phyloP scores from a whole-genome alignment of 92 coral and sea anemone genomes.

The Palythoa heliodiscus region DNA sequence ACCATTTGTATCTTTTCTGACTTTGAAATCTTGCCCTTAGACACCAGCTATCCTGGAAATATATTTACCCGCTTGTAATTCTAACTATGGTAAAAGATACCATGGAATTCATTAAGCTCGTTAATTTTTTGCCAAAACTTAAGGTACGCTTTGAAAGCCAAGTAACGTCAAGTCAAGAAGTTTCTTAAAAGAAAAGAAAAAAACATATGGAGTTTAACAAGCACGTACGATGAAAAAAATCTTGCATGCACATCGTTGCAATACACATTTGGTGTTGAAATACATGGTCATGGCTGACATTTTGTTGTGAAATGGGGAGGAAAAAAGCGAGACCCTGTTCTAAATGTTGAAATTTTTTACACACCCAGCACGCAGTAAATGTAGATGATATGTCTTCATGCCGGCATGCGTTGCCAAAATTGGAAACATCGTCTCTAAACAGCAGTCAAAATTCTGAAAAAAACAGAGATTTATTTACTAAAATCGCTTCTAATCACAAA shows the following conservation, averaged over 20 bases:
- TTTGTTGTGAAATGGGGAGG: neutral
- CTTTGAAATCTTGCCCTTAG: neutral
- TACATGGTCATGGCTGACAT: neutral
- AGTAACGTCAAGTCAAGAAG: neutral
- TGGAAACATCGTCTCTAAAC: conserved; percentile 9
- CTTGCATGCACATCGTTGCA: neutral
- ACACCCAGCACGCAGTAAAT: neutral
- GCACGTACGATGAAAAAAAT: neutral
- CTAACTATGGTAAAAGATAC: neutral
- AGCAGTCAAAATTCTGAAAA: conserved; percentile 40
- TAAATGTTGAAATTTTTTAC: neutral
- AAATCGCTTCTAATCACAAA: conserved; percentile 46
- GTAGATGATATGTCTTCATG: too few species aligned
- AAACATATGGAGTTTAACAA: neutral
- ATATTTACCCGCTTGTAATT: too few species aligned
- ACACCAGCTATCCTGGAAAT: neutral
- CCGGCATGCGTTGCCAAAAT: neutral
- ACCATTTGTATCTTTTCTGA: neutral
- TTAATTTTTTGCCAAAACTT: neutral
- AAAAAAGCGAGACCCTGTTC: neutral
- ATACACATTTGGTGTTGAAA: conserved; percentile 10
- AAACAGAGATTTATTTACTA: conserved; percentile 43
- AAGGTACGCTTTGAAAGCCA: neutral
- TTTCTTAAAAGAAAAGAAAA: neutral
- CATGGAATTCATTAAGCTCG: neutral